phyloP scores from a whole-genome alignment of 2,888 invertebrate genomes.

The Eupithecia centaureata region DNA sequence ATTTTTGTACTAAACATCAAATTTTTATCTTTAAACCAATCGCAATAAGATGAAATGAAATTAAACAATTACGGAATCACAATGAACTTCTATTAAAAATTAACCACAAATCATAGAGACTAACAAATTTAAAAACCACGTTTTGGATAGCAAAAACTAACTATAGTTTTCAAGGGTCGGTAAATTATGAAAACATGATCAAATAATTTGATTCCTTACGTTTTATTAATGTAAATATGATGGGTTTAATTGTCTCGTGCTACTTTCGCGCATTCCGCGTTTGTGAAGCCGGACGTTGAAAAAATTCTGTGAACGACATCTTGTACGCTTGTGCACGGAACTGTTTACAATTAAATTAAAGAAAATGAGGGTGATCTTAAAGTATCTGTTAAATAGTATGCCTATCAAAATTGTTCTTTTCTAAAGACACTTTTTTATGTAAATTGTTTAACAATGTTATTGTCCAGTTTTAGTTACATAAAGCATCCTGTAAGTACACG shows the following conservation, averaged over 20 bases:
- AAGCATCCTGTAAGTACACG: neutral
- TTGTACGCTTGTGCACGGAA: conserved; percentile 46
- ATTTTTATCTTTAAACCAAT: too few species aligned
- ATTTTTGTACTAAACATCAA: too few species aligned
- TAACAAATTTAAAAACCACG: too few species aligned
- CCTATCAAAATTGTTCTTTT: too few species aligned
- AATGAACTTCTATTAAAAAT: too few species aligned
- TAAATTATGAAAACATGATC: conserved; percentile 35
- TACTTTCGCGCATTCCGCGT: conserved; percentile 59
- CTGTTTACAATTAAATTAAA: conserved; percentile 3
- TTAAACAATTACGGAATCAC: too few species aligned
- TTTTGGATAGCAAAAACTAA: neutral
- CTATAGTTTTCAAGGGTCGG: neutral
- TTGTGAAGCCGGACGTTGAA: conserved; percentile 61
- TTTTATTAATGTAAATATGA: conserved; percentile 44
- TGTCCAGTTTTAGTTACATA: neutral
- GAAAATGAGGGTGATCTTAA: neutral
- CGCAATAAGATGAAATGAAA: too few species aligned
- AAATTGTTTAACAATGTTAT: neutral
- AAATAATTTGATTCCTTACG: conserved; percentile 28
- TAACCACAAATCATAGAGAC: too few species aligned
- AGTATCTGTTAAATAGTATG: too few species aligned
- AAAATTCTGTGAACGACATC: conserved; percentile 53
- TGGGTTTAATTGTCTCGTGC: conserved; percentile 61
- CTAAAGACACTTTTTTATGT: neutral